Base-by-base conservation (phyloP, 2,113 vertebrate genomes). In the Bubo bubo region DNA sequence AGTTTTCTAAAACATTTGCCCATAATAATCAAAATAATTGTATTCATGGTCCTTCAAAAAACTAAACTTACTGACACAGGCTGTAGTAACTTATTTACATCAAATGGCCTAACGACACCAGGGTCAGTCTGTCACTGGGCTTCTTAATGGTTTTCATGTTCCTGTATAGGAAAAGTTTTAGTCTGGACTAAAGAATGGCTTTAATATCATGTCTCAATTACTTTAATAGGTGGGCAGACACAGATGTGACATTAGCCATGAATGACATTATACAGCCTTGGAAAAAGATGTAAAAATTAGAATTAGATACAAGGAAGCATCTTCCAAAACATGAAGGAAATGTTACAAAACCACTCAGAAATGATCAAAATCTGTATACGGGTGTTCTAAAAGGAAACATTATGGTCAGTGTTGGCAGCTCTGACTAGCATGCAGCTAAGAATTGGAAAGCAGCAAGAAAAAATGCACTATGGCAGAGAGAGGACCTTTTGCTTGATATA, bases 341-440 rank as follows among this genome's bases (percentile, higher is more conserved):
- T n/a, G 18, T 21, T 89, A 22, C 62, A 79, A 74, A 88, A 49
- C 30, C 16, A 27, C 26, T 27, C 18, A n/a, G 27, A 79, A 80
- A 63, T n/a, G 14, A 3, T 8, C 19, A 4, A 71, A 50, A 82
- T n/a, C 14, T n/a, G 13, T 14, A 11, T 4, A 6, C 0, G 13
- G n/a, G 14, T 20, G n/a, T 76, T 81, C 91, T 9, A 58, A 62
- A 53, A 56, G 3, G 50, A 28, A 86, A 75, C 1, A 0, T 24
- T 13, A 11, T 21, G 21, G 13, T 32, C 0, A 1, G 4, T 45
- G 21, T 8, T 79, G 52, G 43, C 52, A 93, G 28, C 37, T 83
- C 41, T 83, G 56, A 35, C 30, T 28, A 39, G 37, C 9, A 32
- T 3, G 30, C 8, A 35, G 26, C 47, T 76, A 37, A 59, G 67